Conservation (phyloP, 2,113 vertebrate species). For the Coreoperca whiteheadi region DNA sequence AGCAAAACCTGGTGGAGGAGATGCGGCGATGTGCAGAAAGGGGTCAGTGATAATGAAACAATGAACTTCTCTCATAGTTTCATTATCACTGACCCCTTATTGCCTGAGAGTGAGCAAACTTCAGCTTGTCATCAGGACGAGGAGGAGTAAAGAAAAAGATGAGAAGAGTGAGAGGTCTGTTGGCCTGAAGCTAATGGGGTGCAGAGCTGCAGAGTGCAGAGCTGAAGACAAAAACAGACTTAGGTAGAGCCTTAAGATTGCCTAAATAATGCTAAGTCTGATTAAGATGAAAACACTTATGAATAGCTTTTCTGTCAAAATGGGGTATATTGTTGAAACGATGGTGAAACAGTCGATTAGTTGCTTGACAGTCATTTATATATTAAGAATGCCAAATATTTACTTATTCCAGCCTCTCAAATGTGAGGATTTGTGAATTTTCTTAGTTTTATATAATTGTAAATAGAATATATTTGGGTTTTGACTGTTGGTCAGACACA, state of each 20-base stretch:
- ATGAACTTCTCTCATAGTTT: too few relatives aligned
- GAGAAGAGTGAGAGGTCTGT: conserved; percentile 2
- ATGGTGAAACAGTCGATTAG: not conserved
- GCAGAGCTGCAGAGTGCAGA: conserved; percentile 21
- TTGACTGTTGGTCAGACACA: too few relatives aligned
- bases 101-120: conserved; percentile 9
- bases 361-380: not conserved
- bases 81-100: too few relatives aligned
- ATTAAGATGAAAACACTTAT: conserved; percentile 33
- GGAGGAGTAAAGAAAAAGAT: conserved; percentile 9
- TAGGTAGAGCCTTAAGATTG: conserved; percentile 30
- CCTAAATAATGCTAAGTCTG: conserved; percentile 9
- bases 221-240: conserved; percentile 38
- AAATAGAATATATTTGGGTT: too few relatives aligned
- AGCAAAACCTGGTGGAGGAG: conserved; percentile 2
- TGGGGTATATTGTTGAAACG: not conserved
- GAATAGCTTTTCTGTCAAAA: conserved; percentile 42
- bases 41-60: conserved; percentile 13
- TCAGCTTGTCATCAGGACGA: not conserved
- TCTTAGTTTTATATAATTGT: too few relatives aligned
- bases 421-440: too few relatives aligned
- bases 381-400: not conserved
- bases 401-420: not conserved
- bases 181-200: conserved; percentile 7
- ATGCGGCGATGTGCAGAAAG: conserved; percentile 6